Percentiles rank a stretch among this genome's conserved stretches.
Conservation (phyloP, 2,888 invertebrate genomes). For the Aleiodes testaceus region DNA sequence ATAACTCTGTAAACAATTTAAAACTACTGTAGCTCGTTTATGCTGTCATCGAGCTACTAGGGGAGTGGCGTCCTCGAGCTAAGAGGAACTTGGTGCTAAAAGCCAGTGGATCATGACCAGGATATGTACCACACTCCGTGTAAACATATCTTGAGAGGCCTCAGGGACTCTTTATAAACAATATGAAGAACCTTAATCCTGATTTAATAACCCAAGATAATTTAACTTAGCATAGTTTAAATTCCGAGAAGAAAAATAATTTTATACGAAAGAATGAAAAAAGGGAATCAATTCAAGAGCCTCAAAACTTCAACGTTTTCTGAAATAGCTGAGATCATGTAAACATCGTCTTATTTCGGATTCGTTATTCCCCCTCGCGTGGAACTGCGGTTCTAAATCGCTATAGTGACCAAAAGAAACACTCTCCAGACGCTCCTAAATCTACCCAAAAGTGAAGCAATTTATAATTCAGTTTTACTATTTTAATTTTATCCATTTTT, state of each 20-base stretch:
- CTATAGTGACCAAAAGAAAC: constrained; percentile 61
- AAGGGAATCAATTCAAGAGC: constrained; percentile 50
- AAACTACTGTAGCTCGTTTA: constrained; percentile 38
- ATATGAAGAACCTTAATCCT: neutral
- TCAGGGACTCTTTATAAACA: constrained; percentile 1
- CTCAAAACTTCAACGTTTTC: constrained; percentile 55
- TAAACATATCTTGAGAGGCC: constrained; percentile 33
- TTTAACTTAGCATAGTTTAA: neutral
- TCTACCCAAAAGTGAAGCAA: neutral
- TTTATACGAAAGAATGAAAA: constrained; percentile 55
- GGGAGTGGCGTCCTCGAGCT: constrained; percentile 27
- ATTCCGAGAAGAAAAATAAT: constrained; percentile 38
- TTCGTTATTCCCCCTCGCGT: constrained; percentile 51
- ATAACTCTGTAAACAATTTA: constrained; percentile 39
- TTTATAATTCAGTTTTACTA: constrained; percentile 1
- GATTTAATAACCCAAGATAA: constrained; percentile 2
- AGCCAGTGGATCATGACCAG: constrained; percentile 31
- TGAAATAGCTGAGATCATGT: constrained; percentile 66
- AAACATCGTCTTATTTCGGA: constrained; percentile 69
- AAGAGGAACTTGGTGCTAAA: constrained; percentile 42
- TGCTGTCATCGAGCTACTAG: constrained; percentile 39
- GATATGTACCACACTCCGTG: constrained; percentile 36
- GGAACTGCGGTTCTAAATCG: constrained; percentile 47
- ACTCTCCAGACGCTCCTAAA: constrained; percentile 62
- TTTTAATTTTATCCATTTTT: neutral